phyloP scores from a whole-genome alignment of 1,140 invertebrate genomes.

The Trichoplusia ni region DNA sequence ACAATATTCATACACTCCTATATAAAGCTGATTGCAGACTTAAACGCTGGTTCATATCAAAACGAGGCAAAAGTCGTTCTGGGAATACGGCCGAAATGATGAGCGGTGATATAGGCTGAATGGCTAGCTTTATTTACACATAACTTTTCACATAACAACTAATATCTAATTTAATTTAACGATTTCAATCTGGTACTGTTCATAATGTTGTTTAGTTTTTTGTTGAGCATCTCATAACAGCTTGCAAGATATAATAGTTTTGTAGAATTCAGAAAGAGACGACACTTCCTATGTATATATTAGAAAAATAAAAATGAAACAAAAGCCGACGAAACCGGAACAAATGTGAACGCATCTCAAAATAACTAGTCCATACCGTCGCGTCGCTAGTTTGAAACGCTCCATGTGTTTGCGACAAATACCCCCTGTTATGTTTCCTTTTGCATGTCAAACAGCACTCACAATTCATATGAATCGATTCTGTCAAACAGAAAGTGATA shows the following conservation, averaged over 20 bases:
- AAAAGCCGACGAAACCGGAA: too few species aligned
- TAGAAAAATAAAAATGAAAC: not conserved
- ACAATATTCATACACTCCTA: constrained; percentile 50
- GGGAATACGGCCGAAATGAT: not conserved
- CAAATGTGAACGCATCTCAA: constrained; percentile 6
- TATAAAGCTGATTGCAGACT: constrained; percentile 40
- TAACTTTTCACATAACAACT: too few species aligned
- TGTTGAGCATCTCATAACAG: too few species aligned
- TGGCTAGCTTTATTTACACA: not conserved
- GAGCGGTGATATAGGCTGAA: not conserved
- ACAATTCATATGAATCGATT: constrained; percentile 57
- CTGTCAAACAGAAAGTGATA: constrained; percentile 51
- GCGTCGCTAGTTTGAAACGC: constrained; percentile 25
- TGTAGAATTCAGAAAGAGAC: too few species aligned
- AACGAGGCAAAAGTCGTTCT: constrained; percentile 4
- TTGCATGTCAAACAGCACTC: constrained; percentile 57
- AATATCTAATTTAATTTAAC: too few species aligned
- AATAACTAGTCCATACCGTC: constrained; percentile 6
- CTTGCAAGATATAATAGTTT: too few species aligned
- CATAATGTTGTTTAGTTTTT: too few species aligned
- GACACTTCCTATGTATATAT: too few species aligned
- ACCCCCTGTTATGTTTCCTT: constrained; percentile 53
- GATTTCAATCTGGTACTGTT: too few species aligned
- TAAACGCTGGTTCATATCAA: constrained; percentile 19
- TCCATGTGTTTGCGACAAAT: constrained; percentile 52